These are phyloP conservation scores for Scaptomyza polygonia DNA, from an alignment of 2,888 invertebrate genomes.

Conservation along the genomic window DNA sequence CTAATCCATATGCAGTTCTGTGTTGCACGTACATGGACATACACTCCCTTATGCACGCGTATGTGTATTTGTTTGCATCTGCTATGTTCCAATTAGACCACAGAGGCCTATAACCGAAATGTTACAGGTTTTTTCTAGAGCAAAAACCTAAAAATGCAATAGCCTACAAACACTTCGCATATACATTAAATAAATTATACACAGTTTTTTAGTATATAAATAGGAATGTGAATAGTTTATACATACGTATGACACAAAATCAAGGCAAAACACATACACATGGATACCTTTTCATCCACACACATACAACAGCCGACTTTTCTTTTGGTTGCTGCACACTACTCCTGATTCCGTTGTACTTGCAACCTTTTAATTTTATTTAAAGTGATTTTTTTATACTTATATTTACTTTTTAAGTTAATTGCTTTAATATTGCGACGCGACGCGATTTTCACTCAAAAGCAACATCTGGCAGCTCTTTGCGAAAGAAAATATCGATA, in stretches of 20 bases:
- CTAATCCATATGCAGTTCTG: slow-evolving; percentile 1
- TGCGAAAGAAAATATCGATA: slow-evolving; percentile 37
- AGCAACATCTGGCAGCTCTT: slow-evolving; percentile 54
- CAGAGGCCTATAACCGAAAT: slow-evolving; percentile 22
- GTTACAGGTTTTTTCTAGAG: slow-evolving; percentile 11
- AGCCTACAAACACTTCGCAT: slow-evolving; percentile 18
- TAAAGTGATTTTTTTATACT: slow-evolving; percentile 26
- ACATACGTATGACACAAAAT: slow-evolving; percentile 58
- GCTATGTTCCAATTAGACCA: slow-evolving; percentile 54
- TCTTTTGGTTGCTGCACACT: slow-evolving; percentile 42
- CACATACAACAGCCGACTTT: slow-evolving; percentile 61
- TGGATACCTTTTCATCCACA: slow-evolving; percentile 36
- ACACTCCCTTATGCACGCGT: slow-evolving; percentile 18
- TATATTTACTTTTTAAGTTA: slow-evolving; percentile 41
- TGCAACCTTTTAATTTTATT: slow-evolving; percentile 19
- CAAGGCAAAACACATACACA: slow-evolving; percentile 55
- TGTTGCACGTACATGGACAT: slow-evolving; percentile 15
- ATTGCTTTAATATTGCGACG: slow-evolving; percentile 53
- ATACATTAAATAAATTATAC: slow-evolving; percentile 27
- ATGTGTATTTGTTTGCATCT: slow-evolving; percentile 24
- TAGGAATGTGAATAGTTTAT: slow-evolving; percentile 37
- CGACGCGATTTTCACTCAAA: slow-evolving; percentile 51
- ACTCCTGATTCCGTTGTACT: slow-evolving; percentile 9
- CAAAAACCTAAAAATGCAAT: slow-evolving; percentile 5
- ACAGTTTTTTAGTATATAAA: slow-evolving; percentile 30